Evolutionary conservation across 1,140 invertebrate species (phyloP), one percentile per base, ranked within the genome.

Genomic region (Zaprionus vittiger): DNA sequence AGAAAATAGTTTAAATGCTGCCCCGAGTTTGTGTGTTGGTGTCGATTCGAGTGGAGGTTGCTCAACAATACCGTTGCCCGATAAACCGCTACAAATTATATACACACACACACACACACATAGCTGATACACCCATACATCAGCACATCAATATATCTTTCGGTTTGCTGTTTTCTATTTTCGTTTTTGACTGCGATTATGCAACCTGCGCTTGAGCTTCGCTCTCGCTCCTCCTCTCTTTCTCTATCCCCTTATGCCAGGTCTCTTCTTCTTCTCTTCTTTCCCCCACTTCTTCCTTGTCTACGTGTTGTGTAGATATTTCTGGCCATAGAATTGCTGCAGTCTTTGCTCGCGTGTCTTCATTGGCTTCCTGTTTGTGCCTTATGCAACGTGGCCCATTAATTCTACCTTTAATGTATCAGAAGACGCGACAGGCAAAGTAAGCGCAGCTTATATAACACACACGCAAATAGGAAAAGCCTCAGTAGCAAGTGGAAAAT

Each of bases 31-130:
- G 64, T 79, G 80, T 79, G 81, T 80, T 80, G 81, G 81, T 83
- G 78, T 81, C 63, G 73, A 52, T 54, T 82, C 75, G 76, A 81
- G 82, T 73, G 84, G 83, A 80, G 80, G 84, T 87, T 89, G 84
- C 84, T 79, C 81, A 87, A 90, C 74, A 87, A 84, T 81, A 76
- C 84, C 84, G 84, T 89, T 79, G 81, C 83, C 71, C 84, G 84
- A 87, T 87, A 87, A 87, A 90, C 84, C 84, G 85, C 84, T 84
- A 87, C 85, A 87, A 87, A 87, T 89, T 79, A 87, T 84, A 89
- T 71, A 81, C 67, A 49, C 31, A 59, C 15, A 37, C 56, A 37
- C 74, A 73, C 61, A 81, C 66, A 62, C 52, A 60, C 75, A 69
- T 26, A 64, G 52, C 14, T 15, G 14, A 44, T 41, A 76, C 28